Evolutionary conservation across 1,140 invertebrate genomes (phyloP), one percentile per base, ranked within the genome.

Genomic region (Drosophila seguyi): DNA sequence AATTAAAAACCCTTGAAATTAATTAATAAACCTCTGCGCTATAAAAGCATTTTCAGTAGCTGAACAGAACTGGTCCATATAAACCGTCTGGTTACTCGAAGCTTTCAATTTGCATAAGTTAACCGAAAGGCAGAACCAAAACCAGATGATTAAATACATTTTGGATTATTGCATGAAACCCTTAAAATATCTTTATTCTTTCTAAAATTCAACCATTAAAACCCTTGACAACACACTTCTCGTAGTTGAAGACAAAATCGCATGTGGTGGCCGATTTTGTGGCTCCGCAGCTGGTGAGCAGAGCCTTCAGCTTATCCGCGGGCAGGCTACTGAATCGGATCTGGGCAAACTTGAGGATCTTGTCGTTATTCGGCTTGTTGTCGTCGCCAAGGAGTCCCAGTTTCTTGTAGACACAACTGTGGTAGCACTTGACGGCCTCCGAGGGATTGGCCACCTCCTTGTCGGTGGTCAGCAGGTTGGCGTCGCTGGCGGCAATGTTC

Each of bases 401-500:
- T 18, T 85, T 90, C 50, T 90, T 73, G 44, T 90, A 90, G n/a
- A 90, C 48, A 16, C 85, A 90, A 13, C 41, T 79, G n/a, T 90
- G 81, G 16, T 57, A 90, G 53, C 85, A 90, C 34, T 90, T 90
- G 29, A 67, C 74, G 6, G 62, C 39, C 53, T 79, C 69, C 16
- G 81, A 78, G 11, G 74, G 66, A 74, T 76, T 85, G 10, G 60
- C 1, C 20, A 90, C 81, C 11, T 55, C 57, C 45, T 85, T 90
- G 22, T 90, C 63, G 13, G 41, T 56, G 18, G 31, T n/a, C 10
- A 90, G 60, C 18, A 57, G 47, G 0, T 48, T 27, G 4, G 66
- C 85, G 18, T 81, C 86, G 1, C 27, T 47, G 1, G 55, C 69
- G 0, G 61, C 48, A 29, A 90, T 62, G 1, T 81, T 90, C n/a